Evolutionary conservation across 2,888 invertebrate genomes (phyloP), one percentile per base, ranked within the genome.

Genomic region (Cephalotes varians): DNA sequence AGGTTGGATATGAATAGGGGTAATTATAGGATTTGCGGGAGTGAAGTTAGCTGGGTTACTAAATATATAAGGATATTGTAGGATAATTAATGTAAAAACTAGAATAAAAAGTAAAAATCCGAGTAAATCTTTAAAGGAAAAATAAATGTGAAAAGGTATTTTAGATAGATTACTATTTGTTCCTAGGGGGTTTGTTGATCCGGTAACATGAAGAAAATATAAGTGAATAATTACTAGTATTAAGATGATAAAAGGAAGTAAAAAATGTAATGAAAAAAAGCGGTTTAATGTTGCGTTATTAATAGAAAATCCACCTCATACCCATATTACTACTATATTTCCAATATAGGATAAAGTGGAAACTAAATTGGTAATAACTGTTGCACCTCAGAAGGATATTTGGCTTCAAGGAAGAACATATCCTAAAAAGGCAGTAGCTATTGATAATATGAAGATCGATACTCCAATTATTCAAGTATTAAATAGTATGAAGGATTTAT

Each of bases 361-460:
- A 85, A 97, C 84, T 90, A 97, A 90, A 92, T 97, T 97, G 47
- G 97, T 97, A 96, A 97, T 97, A n/a, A 97, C 97, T 54, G 97
- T 97, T 0, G 97, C 97, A 1, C 97, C 97, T 96, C 97, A 97
- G 93, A 97, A 97, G 1, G 97, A 97, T 96, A 97, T 97, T 96
- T 97, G 97, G 9, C 97, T 97, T 95, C 97, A 97, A 0, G 97
- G 97, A 91, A 97, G 87, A 0, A 97, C 97, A 95, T 98, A 98
- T 0, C 97, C 97, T 95, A 97, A 95, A 94, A 98, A 98, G 31
- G 97, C 97, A 67, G 97, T 96, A 92, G 95, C 96, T 96, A 97
- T 56, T 2, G 54, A 56, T 34, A 10, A 56, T 56, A 28, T 0
- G 10, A 56, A 28, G 9, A 56, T 56, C 5, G 12, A 4, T 0